Percentiles rank a stretch among this genome's conserved stretches.
Evolutionary conservation across 2,797 vertebrate genomes (phyloP).

Genomic region (Bradypodion ventrale): DNA sequence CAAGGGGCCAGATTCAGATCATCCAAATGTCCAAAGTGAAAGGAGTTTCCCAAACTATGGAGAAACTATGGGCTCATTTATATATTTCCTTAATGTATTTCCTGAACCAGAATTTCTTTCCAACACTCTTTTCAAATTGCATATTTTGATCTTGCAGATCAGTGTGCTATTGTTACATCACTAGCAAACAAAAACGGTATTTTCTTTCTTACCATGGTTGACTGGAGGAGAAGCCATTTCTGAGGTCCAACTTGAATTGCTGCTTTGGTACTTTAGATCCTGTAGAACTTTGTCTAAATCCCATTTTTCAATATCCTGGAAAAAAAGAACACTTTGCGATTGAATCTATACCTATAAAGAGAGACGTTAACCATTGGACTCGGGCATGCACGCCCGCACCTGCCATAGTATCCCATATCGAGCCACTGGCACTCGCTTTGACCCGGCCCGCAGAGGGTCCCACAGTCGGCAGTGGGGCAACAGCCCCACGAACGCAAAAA

Average conservation of each 20-base stretch:
- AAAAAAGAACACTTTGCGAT: constrained; percentile 49
- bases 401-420: too few relatives aligned
- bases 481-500: too few relatives aligned
- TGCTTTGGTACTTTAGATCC: constrained; percentile 58
- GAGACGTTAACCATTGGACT: too few relatives aligned
- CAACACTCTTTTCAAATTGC: not conserved
- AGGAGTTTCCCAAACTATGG: too few relatives aligned
- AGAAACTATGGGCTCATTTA: too few relatives aligned
- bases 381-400: too few relatives aligned
- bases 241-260: not conserved
- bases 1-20: not conserved
- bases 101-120: not conserved
- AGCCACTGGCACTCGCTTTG: too few relatives aligned
- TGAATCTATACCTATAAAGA: too few relatives aligned
- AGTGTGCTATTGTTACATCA: not conserved
- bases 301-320: constrained; percentile 76
- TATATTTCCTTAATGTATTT: not conserved
- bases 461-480: too few relatives aligned
- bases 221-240: constrained; percentile 50
- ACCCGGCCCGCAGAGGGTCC: too few relatives aligned
- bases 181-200: constrained; percentile 43
- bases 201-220: constrained; percentile 38
- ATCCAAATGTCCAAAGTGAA: too few relatives aligned
- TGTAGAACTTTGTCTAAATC: constrained; percentile 73
- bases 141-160: not conserved